Conservation (phyloP, 2,888 invertebrate species). For the Leptinotarsa tumamoca region DNA sequence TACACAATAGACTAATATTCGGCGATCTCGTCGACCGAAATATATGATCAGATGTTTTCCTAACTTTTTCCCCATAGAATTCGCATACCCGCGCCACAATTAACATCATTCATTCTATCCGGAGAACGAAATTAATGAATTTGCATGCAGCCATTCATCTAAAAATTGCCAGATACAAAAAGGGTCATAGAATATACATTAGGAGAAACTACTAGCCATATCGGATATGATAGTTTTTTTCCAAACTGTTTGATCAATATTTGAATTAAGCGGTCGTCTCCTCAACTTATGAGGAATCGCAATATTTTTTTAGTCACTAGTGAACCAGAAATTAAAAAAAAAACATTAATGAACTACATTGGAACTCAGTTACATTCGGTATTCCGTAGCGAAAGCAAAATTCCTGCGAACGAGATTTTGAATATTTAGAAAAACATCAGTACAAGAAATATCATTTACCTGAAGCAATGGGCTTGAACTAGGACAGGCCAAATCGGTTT, state of each 20-base stretch:
- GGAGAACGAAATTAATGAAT: no score
- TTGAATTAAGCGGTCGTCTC: conserved; percentile 19
- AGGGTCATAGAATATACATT: conserved; percentile 21
- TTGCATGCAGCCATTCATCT: conserved; percentile 15
- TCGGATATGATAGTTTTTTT: conserved; percentile 39
- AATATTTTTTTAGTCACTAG: conserved; percentile 29
- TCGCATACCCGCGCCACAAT: no score
- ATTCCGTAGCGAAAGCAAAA: conserved; percentile 30
- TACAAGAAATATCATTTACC: neutral
- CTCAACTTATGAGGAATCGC: conserved; percentile 29
- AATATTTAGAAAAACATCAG: conserved; percentile 6
- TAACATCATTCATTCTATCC: no score
- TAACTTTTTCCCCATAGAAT: no score
- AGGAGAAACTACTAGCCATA: conserved; percentile 27
- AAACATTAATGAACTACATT: neutral
- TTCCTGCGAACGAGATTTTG: neutral
- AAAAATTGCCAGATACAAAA: conserved; percentile 3
- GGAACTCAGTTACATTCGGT: conserved; percentile 14
- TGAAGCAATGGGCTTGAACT: neutral
- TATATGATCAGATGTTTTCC: no score
- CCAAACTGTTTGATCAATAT: conserved; percentile 31
- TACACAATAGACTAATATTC: no score
- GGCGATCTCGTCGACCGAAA: no score
- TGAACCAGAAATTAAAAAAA: neutral
- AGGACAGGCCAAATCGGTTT: conserved; percentile 15